Conservation (phyloP, 2,797 vertebrate species). For the Intellagama lesueurii region DNA sequence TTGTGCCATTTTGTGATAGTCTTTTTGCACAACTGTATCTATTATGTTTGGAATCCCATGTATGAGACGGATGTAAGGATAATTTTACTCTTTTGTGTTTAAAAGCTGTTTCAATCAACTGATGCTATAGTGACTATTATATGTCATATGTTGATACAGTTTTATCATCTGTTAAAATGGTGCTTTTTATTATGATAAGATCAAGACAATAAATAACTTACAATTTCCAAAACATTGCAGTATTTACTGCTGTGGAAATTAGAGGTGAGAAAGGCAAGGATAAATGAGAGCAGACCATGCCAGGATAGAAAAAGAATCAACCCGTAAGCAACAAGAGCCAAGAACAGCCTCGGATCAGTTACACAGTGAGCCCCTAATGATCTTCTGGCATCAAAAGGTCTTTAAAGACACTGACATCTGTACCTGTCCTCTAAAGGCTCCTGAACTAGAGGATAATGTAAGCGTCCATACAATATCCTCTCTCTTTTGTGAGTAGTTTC, state of each 20-base stretch:
- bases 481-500: slow-evolving; percentile 85
- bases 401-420: slow-evolving; percentile 79
- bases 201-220: not conserved
- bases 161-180: not conserved
- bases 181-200: not conserved
- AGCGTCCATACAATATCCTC: slow-evolving; percentile 85
- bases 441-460: slow-evolving; percentile 86
- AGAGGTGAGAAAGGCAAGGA: slow-evolving; percentile 4
- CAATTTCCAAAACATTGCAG: not conserved
- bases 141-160: not conserved
- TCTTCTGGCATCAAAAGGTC: slow-evolving; percentile 87
- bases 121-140: not conserved
- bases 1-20: not conserved
- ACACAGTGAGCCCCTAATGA: slow-evolving; percentile 88
- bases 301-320: slow-evolving; percentile 12
- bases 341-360: slow-evolving; percentile 83
- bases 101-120: not conserved
- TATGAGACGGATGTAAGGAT: not conserved
- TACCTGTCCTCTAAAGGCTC: slow-evolving; percentile 87
- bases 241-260: not conserved
- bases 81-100: not conserved
- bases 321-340: slow-evolving; percentile 49
- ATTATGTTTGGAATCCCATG: not conserved
- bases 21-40: not conserved
- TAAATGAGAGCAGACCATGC: slow-evolving; percentile 61